phyloP scores from a whole-genome alignment of 2,888 invertebrate species.

The Acanthosoma haemorrhoidale region DNA sequence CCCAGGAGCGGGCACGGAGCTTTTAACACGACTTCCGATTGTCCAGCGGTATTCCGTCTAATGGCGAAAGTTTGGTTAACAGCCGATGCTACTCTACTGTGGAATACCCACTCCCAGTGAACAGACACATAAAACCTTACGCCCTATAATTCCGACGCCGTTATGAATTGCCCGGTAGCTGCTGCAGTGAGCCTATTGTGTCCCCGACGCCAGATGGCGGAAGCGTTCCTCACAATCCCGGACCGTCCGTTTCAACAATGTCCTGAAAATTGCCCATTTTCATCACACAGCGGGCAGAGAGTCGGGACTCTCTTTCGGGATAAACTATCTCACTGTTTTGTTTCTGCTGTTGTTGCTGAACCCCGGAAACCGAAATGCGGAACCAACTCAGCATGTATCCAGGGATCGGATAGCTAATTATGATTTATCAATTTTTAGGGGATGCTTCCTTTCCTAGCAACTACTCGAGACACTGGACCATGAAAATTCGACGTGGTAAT shows the following conservation, averaged over 20 bases:
- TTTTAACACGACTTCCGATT: conserved; percentile 11
- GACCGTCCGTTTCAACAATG: not conserved
- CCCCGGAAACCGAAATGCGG: not conserved
- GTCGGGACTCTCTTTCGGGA: conserved; percentile 1
- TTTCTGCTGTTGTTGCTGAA: not conserved
- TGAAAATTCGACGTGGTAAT: too few species aligned
- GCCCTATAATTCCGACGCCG: conserved; percentile 7
- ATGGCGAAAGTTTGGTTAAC: conserved; percentile 4
- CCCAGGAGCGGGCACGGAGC: not conserved
- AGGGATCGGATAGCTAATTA: too few species aligned
- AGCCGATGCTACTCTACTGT: not conserved
- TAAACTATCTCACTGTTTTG: not conserved
- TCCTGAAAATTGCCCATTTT: conserved; percentile 13
- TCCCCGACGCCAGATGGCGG: not conserved
- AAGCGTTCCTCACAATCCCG: not conserved
- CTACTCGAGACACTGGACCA: too few species aligned
- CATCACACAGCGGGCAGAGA: not conserved
- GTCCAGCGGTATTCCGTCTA: not conserved
- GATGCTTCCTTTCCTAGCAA: too few species aligned
- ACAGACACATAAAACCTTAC: not conserved
- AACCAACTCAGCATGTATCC: not conserved
- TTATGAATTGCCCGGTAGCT: not conserved
- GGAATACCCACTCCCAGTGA: not conserved
- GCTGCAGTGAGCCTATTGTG: not conserved
- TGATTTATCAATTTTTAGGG: too few species aligned